Evolutionary conservation across 2,888 invertebrate species (phyloP).

Genomic region (Syrista parreyssii): DNA sequence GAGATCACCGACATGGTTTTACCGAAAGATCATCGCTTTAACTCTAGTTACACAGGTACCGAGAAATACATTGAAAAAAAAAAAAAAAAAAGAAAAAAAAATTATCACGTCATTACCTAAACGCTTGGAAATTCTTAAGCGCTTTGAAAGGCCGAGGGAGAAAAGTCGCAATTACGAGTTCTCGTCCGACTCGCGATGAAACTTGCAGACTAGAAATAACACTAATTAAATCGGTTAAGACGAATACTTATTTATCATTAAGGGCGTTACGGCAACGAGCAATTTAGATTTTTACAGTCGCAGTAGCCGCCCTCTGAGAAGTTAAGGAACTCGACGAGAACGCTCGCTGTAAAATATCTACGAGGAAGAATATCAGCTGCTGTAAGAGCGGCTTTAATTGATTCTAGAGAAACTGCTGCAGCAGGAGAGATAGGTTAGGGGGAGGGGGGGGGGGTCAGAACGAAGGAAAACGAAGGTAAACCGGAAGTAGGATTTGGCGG

Average conservation of each 20-base stretch:
- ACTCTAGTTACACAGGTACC: not conserved
- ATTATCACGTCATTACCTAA: not conserved
- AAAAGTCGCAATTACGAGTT: not conserved
- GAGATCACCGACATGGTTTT: not conserved
- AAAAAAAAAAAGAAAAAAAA: no score
- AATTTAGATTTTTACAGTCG: constrained; percentile 26
- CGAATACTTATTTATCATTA: constrained; percentile 30
- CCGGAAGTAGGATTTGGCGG: no score
- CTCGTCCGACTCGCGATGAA: not conserved
- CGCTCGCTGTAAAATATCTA: not conserved
- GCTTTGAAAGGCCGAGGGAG: not conserved
- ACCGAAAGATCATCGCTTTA: not conserved
- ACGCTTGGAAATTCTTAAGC: no score
- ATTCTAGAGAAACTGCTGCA: not conserved
- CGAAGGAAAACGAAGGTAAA: not conserved
- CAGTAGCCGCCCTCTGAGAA: constrained; percentile 10
- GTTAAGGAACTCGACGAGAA: constrained; percentile 12
- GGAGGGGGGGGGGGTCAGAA: no score
- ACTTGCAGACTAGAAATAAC: not conserved
- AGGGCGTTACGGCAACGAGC: constrained; percentile 30
- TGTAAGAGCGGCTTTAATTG: not conserved
- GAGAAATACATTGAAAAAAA: not conserved
- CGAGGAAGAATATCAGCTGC: not conserved
- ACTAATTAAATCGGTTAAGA: not conserved
- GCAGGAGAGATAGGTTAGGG: no score